Evolutionary conservation across 2,113 vertebrate species (phyloP), one percentile per base, ranked within the genome.

Genomic region (Nematolebias whitei): DNA sequence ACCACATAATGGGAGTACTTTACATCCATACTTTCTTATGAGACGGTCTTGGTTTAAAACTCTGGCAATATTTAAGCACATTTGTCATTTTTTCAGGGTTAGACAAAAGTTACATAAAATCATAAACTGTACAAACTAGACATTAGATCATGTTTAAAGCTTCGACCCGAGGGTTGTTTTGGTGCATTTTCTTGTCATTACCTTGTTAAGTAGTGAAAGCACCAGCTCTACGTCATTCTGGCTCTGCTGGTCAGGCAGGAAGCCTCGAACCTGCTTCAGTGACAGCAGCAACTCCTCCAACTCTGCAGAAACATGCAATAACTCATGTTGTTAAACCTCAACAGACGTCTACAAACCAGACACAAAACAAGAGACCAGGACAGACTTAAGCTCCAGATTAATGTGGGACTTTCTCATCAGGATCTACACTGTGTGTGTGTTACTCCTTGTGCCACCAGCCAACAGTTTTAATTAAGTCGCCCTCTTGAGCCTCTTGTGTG

Each of bases 211-310:
- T 66, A 99, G 95, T 45, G 98, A 93, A 70, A 98, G 93, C 74
- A 99, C 95, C 77, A 98, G 89, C 67, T 94, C 91, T 29, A 98
- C 86, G 85, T 99, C 98, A 56, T 93, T 96, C 89, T 98, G 96
- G 91, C 97, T 99, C 92, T 99, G 97, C 87, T 94, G 90, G 89
- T 99, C 98, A 45, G 93, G 86, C 87, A 99, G 91, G 78, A 93
- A 82, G 56, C 97, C 93, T 20, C 95, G 95, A 78, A 99, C 94
- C 78, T 98, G 95, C 88, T 97, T 98, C 89, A 99, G 92, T 20
- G 96, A 98, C 89, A 95, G 90, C 86, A 98, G 90, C 81, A 99
- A 84, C 68, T 99, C 96, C 90, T 99, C 96, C 86, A 98, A 87
- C 84, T 98, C 97, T 99, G 91, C 51, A 72, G 23, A 55, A 50